Evolutionary conservation across 2,888 invertebrate genomes (phyloP).

Genomic region (Drosophila kuntzei): DNA sequence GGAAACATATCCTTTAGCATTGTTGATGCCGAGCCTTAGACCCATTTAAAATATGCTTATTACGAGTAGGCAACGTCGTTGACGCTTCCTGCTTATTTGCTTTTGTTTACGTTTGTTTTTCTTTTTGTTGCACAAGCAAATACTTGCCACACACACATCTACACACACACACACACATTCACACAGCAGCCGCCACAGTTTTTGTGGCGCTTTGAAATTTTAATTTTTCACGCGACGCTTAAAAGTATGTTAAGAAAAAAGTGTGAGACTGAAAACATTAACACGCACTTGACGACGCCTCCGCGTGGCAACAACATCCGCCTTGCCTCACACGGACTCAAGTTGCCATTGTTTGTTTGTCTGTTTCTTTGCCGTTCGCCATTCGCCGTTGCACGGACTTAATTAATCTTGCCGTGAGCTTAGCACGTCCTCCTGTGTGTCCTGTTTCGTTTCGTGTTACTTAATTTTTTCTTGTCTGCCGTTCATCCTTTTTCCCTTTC

Average conservation of each 20-base stretch:
- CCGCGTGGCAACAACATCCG: slow-evolving; percentile 29
- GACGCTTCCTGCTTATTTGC: slow-evolving; percentile 73
- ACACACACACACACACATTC: not conserved
- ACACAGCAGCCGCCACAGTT: slow-evolving; percentile 44
- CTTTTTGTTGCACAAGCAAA: slow-evolving; percentile 61
- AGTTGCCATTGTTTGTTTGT: slow-evolving; percentile 50
- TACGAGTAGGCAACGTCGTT: slow-evolving; percentile 41
- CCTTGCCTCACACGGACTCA: slow-evolving; percentile 40
- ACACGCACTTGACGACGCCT: slow-evolving; percentile 49
- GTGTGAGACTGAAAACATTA: slow-evolving; percentile 49
- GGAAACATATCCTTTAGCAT: slow-evolving; percentile 51
- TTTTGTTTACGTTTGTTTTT: slow-evolving; percentile 63
- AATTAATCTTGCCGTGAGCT: slow-evolving; percentile 78
- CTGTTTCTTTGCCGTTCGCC: slow-evolving; percentile 14
- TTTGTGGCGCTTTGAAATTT: slow-evolving; percentile 74
- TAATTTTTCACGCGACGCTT: slow-evolving; percentile 76
- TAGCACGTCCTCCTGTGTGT: slow-evolving; percentile 68
- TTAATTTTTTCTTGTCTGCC: slow-evolving; percentile 36
- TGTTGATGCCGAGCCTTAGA: slow-evolving; percentile 56
- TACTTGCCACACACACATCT: slow-evolving; percentile 48
- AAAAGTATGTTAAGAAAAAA: slow-evolving; percentile 64
- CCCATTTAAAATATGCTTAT: slow-evolving; percentile 71
- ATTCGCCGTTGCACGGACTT: slow-evolving; percentile 64
- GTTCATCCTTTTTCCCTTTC: slow-evolving; percentile 42
- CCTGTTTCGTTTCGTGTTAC: slow-evolving; percentile 51